A percentile compares a stretch with the other conserved stretches of the same genome.
Evolutionary conservation across 2,888 invertebrate species (phyloP).

Genomic region (Tigriopus californicus): DNA sequence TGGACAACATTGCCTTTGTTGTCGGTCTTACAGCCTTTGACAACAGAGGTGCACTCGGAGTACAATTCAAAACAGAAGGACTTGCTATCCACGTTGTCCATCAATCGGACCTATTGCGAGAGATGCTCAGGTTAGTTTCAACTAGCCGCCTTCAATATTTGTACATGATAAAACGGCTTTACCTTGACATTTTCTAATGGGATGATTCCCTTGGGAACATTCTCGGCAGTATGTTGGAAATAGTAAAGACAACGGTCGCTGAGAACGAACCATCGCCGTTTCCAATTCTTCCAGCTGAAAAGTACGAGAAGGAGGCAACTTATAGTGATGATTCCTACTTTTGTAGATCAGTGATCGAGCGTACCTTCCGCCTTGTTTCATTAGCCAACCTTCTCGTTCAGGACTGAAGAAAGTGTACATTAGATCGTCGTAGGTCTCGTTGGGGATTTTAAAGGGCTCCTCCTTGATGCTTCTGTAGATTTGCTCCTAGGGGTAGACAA

Average conservation of each 20-base stretch:
- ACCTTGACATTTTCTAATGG: conserved; percentile 35
- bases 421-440: conserved; percentile 36
- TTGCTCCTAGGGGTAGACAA: too few relatives aligned
- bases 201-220: conserved; percentile 36
- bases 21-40: conserved; percentile 35
- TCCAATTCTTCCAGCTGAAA: conserved; percentile 34
- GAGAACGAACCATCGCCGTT: conserved; percentile 35
- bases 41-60: neutral
- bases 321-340: neutral
- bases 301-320: too few relatives aligned
- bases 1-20: conserved; percentile 34
- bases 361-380: conserved; percentile 31
- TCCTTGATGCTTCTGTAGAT: conserved; percentile 31
- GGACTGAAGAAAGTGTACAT: conserved; percentile 38
- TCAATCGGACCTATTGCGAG: neutral
- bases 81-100: neutral
- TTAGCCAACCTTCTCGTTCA: conserved; percentile 37
- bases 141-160: too few relatives aligned
- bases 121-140: neutral
- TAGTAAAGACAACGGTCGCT: conserved; percentile 37
- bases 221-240: conserved; percentile 36
- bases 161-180: too few relatives aligned
- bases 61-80: conserved; percentile 4
- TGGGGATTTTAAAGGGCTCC: conserved; percentile 38
- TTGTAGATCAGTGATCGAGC: neutral